Evolutionary conservation across 2,888 invertebrate genomes (phyloP).

Genomic region (Aphrophora alni): DNA sequence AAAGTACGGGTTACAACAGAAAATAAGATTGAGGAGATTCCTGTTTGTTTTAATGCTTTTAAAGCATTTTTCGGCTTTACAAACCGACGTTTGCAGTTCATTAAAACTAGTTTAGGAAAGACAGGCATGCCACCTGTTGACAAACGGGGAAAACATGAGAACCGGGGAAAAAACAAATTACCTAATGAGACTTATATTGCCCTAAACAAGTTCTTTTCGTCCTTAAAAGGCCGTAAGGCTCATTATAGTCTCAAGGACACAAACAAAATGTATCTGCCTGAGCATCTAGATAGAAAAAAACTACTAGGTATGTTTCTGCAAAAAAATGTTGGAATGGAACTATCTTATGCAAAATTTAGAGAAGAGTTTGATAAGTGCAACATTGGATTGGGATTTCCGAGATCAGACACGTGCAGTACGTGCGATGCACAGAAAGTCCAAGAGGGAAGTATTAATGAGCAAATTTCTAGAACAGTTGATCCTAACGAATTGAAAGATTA

Average conservation of each 20-base stretch:
- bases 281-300: slow-evolving; percentile 12
- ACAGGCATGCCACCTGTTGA: not conserved
- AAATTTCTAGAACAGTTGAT: no score
- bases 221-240: not conserved
- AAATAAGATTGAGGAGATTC: not conserved
- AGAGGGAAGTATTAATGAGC: no score
- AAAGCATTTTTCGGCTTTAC: not conserved
- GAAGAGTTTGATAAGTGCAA: no score
- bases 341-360: slow-evolving; percentile 11
- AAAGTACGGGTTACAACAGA: not conserved
- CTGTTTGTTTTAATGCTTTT: slow-evolving; percentile 14
- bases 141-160: slow-evolving; percentile 18
- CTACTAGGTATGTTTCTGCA: slow-evolving; percentile 18
- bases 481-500: no score
- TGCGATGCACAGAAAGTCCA: no score
- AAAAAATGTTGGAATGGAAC: slow-evolving; percentile 14
- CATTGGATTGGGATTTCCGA: no score
- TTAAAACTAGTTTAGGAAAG: not conserved
- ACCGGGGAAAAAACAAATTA: slow-evolving; percentile 11
- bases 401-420: no score
- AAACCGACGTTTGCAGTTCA: not conserved
- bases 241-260: slow-evolving; percentile 4
- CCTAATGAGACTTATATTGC: not conserved
- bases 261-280: slow-evolving; percentile 3
- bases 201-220: not conserved